phyloP scores from a whole-genome alignment of 1,140 invertebrate genomes.

The Myzus persicae region DNA sequence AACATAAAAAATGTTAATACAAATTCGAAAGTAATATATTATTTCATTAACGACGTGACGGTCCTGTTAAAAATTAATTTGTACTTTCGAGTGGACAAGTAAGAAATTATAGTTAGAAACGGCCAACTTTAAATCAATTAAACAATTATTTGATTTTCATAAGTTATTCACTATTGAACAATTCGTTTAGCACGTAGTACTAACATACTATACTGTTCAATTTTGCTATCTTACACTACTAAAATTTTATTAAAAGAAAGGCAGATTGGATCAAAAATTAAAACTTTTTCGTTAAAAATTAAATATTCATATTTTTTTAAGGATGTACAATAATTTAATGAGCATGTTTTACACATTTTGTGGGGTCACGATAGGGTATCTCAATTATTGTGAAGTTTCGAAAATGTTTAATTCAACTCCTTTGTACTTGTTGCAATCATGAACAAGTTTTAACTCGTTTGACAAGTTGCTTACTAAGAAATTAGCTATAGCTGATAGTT shows the following conservation, averaged over 20 bases:
- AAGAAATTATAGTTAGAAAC: background rate
- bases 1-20: background rate
- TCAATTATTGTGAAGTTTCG: constrained; percentile 32
- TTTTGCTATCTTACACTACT: background rate
- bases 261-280: background rate
- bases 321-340: background rate
- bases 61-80: constrained; percentile 21
- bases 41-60: background rate
- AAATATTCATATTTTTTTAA: background rate
- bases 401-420: background rate
- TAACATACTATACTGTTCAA: background rate
- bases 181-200: background rate
- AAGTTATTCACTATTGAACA: background rate
- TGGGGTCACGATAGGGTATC: background rate
- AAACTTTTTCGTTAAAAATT: background rate
- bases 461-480: constrained; percentile 27
- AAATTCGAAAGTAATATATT: constrained; percentile 37
- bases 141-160: background rate
- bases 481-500: constrained; percentile 19
- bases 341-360: background rate
- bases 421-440: background rate
- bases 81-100: background rate
- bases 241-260: background rate
- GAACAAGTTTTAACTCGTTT: constrained; percentile 42
- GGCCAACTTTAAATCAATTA: background rate